These are phyloP conservation scores for Drosophila sulfurigaster DNA, from an alignment of 1,140 invertebrate genomes.

Conservation along the genomic window DNA sequence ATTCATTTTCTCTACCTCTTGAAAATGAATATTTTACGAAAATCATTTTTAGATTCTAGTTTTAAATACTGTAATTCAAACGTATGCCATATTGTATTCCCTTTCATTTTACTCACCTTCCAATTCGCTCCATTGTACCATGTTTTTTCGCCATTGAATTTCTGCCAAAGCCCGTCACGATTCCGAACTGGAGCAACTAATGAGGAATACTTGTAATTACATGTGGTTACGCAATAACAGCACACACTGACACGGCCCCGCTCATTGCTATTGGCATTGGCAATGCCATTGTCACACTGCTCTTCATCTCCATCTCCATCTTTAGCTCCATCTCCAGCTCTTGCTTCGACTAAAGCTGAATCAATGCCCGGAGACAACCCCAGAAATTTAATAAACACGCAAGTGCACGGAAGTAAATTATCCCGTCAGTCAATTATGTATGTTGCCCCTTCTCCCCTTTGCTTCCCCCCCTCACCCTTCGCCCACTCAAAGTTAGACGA, in stretches of 20 bases:
- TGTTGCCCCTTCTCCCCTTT: conserved; percentile 34
- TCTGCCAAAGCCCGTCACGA: conserved; percentile 60
- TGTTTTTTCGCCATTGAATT: not conserved
- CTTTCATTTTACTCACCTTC: not conserved
- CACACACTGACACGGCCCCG: conserved; percentile 15
- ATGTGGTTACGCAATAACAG: conserved; percentile 72
- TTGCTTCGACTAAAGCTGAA: conserved; percentile 29
- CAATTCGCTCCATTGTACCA: conserved; percentile 46
- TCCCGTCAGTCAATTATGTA: conserved; percentile 80
- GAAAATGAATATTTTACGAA: too few relatives aligned
- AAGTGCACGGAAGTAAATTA: conserved; percentile 82
- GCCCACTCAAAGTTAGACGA: not conserved
- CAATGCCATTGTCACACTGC: conserved; percentile 34
- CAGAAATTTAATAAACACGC: conserved; percentile 82
- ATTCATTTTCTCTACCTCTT: too few relatives aligned
- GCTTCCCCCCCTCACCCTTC: conserved; percentile 6
- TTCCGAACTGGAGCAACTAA: conserved; percentile 64
- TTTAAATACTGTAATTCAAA: too few relatives aligned
- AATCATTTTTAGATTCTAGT: too few relatives aligned
- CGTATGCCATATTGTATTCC: too few relatives aligned
- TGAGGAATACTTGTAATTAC: conserved; percentile 79
- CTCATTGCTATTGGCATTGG: conserved; percentile 26
- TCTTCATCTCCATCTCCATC: not conserved
- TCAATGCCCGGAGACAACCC: conserved; percentile 75
- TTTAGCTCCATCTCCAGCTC: not conserved